These are phyloP conservation scores for Asteroscopus sphinx DNA, from an alignment of 2,888 invertebrate genomes.

Conservation along the genomic window DNA sequence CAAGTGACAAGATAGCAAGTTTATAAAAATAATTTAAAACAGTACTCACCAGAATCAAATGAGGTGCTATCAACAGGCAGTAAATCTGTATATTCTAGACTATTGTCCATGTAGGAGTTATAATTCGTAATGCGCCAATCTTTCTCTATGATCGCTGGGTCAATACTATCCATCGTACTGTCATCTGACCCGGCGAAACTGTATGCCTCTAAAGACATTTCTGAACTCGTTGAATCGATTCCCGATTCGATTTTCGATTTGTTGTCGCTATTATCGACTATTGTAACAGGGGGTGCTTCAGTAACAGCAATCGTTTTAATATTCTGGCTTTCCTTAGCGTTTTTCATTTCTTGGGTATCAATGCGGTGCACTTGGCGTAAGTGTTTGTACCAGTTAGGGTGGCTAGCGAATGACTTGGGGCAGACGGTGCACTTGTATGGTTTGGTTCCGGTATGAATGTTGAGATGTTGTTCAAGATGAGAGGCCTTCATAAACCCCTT, in stretches of 20 bases:
- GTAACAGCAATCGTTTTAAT: constrained; percentile 12
- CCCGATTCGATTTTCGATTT: constrained; percentile 54
- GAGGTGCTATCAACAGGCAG: constrained; percentile 58
- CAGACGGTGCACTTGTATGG: constrained; percentile 90
- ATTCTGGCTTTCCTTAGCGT: constrained; percentile 14
- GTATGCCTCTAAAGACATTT: constrained; percentile 55
- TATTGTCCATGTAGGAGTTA: constrained; percentile 41
- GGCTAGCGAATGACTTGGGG: constrained; percentile 87
- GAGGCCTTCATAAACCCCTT: constrained; percentile 77
- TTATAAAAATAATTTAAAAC: too few species aligned
- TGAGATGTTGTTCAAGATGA: constrained; percentile 86
- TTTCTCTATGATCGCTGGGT: constrained; percentile 63
- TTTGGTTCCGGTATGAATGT: constrained; percentile 88
- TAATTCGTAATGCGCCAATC: constrained; percentile 64
- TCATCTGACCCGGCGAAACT: constrained; percentile 60
- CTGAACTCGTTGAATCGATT: constrained; percentile 61
- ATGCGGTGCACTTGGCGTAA: constrained; percentile 76
- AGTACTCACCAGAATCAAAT: constrained; percentile 67
- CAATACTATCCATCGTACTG: constrained; percentile 70
- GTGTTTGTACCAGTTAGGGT: constrained; percentile 90
- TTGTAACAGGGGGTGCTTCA: constrained; percentile 18
- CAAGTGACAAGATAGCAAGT: too few species aligned
- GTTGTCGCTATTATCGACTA: constrained; percentile 35
- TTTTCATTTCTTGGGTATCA: constrained; percentile 54
- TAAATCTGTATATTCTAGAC: constrained; percentile 60